Evolutionary conservation across 2,888 invertebrate genomes (phyloP).

Genomic region (Drosophila barbarae): DNA sequence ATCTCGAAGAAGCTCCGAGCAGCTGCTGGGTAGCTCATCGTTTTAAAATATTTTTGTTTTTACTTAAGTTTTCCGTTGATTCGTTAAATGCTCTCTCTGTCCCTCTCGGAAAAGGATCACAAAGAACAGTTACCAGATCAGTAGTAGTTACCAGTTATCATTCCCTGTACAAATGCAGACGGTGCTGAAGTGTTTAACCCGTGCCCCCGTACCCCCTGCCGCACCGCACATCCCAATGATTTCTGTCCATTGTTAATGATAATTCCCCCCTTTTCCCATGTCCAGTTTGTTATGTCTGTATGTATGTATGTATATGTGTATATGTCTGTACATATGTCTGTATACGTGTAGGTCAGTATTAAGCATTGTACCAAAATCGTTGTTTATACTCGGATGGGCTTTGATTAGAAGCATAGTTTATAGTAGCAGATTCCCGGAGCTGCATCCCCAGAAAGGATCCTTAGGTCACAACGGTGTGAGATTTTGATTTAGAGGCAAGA

Average conservation of each 20-base stretch:
- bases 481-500: constrained; percentile 1
- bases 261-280: not conserved
- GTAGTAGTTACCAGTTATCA: constrained; percentile 25
- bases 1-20: not conserved
- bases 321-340: constrained; percentile 25
- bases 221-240: constrained; percentile 4
- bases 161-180: constrained; percentile 33
- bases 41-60: constrained; percentile 20
- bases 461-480: constrained; percentile 4
- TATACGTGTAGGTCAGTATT: constrained; percentile 55
- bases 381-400: constrained; percentile 29
- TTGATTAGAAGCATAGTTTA: constrained; percentile 13
- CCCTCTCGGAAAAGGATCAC: constrained; percentile 3
- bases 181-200: not conserved
- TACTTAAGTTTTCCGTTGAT: constrained; percentile 6
- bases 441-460: not conserved
- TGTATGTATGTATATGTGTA: constrained; percentile 4
- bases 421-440: not conserved
- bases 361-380: constrained; percentile 63
- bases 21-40: not conserved
- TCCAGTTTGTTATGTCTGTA: constrained; percentile 21
- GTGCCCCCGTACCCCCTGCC: not conserved
- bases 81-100: constrained; percentile 43
- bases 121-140: constrained; percentile 24
- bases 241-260: constrained; percentile 17